Base-by-base conservation (phyloP, 1,140 invertebrate genomes). In the Neelides sp. region DNA sequence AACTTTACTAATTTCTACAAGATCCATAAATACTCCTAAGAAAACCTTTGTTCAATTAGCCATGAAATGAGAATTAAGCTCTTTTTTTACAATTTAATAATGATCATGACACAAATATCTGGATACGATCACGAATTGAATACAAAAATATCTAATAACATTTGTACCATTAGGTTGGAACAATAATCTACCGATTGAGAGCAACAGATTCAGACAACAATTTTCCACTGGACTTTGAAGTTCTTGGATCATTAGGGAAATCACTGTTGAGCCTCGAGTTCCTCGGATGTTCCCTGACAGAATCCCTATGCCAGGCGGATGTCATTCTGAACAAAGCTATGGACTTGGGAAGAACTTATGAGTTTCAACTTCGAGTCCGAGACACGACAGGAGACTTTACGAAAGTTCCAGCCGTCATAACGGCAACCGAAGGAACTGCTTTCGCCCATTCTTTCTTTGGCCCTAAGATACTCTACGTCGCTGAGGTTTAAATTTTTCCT, bases 121-220 rank as follows among this genome's bases (percentile, higher is more conserved):
- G n/a, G n/a, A n/a, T n/a, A n/a, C n/a, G n/a, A n/a, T n/a, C n/a
- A n/a, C n/a, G n/a, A n/a, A n/a, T n/a, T n/a, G n/a, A n/a, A n/a
- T n/a, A n/a, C n/a, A n/a, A n/a, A n/a, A n/a, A n/a, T n/a, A n/a
- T n/a, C n/a, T n/a, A n/a, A n/a, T n/a, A n/a, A n/a, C n/a, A n/a
- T n/a, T n/a, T n/a, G n/a, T n/a, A n/a, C n/a, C n/a, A n/a, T n/a
- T n/a, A 59, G 57, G 76, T 85, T 56, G 82, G 83, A 50, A 79
- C 82, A 13, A 77, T 86, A 57, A 84, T 90, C 64, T 90, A 89
- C 69, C 74, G 85, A 59, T 74, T 91, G 44, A 77, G 84, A 64
- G 87, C 83, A 41, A 83, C 82, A 56, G 85, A 90, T 67, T 79
- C 85, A 34, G 82, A 88, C 66, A 83, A 82, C 63, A 82, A 89